Evolutionary conservation across 2,113 vertebrate species (phyloP).

Genomic region (Ceyx melanurus): DNA sequence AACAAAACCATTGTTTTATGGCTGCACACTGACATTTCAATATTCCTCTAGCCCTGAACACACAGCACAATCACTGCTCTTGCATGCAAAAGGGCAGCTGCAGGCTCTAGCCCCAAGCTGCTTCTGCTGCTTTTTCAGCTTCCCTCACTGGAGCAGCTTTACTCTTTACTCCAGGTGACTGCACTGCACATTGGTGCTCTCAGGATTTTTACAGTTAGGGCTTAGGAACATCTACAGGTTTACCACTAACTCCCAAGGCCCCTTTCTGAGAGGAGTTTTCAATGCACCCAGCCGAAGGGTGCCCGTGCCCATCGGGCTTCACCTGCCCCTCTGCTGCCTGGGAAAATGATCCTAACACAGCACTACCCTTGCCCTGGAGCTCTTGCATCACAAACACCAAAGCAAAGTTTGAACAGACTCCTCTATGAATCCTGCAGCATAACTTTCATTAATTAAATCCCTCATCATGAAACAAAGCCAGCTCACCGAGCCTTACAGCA

Average conservation of each 20-base stretch:
- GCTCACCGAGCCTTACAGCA: background rate
- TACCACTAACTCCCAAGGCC: background rate
- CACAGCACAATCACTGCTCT: background rate
- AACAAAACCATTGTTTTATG: background rate
- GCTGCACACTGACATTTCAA: background rate
- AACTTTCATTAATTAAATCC: background rate
- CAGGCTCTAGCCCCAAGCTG: background rate
- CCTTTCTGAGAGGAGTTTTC: rapidly evolving
- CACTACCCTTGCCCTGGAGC: background rate
- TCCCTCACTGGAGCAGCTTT: background rate
- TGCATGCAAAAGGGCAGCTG: background rate
- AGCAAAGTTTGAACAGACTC: background rate
- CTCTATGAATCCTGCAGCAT: background rate
- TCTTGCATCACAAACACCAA: background rate
- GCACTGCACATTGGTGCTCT: background rate
- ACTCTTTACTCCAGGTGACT: background rate
- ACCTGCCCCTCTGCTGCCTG: background rate
- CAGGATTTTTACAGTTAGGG: background rate
- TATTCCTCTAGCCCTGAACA: background rate
- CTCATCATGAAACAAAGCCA: background rate
- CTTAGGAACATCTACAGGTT: background rate
- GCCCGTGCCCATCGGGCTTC: rapidly evolving
- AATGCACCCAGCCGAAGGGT: rapidly evolving
- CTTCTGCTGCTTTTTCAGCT: rapidly evolving
- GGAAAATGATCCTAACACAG: rapidly evolving